Conservation (phyloP, 1,140 invertebrate species). For the Eriocheir sinensis region DNA sequence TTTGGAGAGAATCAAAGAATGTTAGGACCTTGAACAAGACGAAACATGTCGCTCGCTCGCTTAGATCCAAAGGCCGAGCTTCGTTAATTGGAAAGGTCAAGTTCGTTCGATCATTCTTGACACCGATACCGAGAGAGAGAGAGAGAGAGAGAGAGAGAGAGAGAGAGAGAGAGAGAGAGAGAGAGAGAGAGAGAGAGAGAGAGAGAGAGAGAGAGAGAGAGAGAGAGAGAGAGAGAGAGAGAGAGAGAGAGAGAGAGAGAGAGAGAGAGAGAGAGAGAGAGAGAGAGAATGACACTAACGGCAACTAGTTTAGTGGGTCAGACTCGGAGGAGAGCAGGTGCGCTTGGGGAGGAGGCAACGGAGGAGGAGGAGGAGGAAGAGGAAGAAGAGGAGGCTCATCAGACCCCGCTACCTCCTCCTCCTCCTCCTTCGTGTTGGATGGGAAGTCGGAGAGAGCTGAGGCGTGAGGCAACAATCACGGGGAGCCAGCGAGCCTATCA, state of each 20-base stretch:
- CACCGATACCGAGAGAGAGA: background rate
- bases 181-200: background rate
- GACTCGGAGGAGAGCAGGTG: background rate
- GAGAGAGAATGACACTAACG: background rate
- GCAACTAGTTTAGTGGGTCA: constrained; percentile 15
- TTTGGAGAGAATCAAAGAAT: too few relatives aligned
- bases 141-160: background rate
- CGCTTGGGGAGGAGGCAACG: background rate
- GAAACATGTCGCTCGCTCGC: too few relatives aligned
- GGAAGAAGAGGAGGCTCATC: background rate
- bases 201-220: background rate
- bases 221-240: background rate
- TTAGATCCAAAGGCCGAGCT: too few relatives aligned
- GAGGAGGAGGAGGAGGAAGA: background rate
- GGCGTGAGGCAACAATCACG: too few relatives aligned
- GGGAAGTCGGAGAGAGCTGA: background rate
- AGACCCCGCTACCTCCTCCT: background rate
- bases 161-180: background rate
- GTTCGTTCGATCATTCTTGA: too few relatives aligned
- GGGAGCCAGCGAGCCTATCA: too few relatives aligned
- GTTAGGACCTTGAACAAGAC: too few relatives aligned
- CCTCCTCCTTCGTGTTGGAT: background rate
- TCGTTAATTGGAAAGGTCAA: too few relatives aligned
- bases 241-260: background rate
- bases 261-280: constrained; percentile 20